These are phyloP conservation scores for Lasioglossum pauxillum DNA, from an alignment of 2,888 invertebrate genomes.

Conservation along the genomic window DNA sequence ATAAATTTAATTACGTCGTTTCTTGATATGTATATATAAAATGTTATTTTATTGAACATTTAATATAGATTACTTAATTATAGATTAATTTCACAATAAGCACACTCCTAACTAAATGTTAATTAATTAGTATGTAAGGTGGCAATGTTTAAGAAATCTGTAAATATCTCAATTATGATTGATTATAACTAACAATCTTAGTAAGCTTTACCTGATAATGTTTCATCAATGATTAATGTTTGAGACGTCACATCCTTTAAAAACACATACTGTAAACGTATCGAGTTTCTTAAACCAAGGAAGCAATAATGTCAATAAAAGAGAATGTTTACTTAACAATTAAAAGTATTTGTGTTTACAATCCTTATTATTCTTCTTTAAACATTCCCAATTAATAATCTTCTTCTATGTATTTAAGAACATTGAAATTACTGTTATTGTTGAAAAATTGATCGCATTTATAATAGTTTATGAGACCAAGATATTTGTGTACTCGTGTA, in stretches of 20 bases:
- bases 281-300: not conserved
- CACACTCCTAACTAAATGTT: too few species aligned
- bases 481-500: too few species aligned
- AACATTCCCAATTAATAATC: not conserved
- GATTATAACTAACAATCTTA: not conserved
- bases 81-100: too few species aligned
- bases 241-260: not conserved
- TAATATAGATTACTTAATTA: too few species aligned
- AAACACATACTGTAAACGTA: not conserved
- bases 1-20: too few species aligned
- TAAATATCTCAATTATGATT: not conserved
- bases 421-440: too few species aligned
- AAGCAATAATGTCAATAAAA: constrained; percentile 8
- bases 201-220: not conserved
- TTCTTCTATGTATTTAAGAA: not conserved
- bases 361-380: not conserved
- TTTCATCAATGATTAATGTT: not conserved
- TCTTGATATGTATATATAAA: too few species aligned
- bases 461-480: too few species aligned
- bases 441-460: too few species aligned
- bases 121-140: too few species aligned
- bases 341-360: not conserved
- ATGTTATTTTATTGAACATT: too few species aligned
- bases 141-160: too few species aligned
- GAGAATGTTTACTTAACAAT: not conserved